Evolutionary conservation across 1,140 invertebrate genomes (phyloP).

Genomic region (Archegozetes longisetosus): DNA sequence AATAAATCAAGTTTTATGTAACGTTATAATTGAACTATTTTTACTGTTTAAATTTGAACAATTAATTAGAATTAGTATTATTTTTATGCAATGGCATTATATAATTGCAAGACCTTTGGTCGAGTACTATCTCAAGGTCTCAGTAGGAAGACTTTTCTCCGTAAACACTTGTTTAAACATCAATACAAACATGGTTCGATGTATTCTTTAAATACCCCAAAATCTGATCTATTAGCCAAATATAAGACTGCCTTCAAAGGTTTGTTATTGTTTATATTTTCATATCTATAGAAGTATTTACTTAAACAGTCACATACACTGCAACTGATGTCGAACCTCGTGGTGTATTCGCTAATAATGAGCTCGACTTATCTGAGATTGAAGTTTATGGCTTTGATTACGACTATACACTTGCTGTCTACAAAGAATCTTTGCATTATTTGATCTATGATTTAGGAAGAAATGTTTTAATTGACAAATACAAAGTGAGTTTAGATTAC

Average conservation of each 20-base stretch:
- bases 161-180: too few relatives aligned
- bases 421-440: conserved; percentile 72
- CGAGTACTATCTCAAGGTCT: too few relatives aligned
- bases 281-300: neutral
- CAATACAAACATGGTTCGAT: too few relatives aligned
- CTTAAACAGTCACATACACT: neutral
- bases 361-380: conserved; percentile 74
- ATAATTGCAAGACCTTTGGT: too few relatives aligned
- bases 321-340: conserved; percentile 43
- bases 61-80: too few relatives aligned
- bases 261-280: neutral
- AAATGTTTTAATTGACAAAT: conserved; percentile 67
- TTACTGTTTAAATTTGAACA: too few relatives aligned
- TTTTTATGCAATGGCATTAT: too few relatives aligned
- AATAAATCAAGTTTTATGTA: too few relatives aligned
- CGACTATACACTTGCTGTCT: conserved; percentile 93
- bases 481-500: conserved; percentile 46
- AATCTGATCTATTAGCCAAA: neutral
- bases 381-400: conserved; percentile 97
- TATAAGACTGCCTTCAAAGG: neutral
- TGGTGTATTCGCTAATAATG: conserved; percentile 93
- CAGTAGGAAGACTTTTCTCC: too few relatives aligned
- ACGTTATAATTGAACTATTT: too few relatives aligned
- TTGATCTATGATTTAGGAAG: conserved; percentile 81
- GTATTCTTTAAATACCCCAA: too few relatives aligned